phyloP scores from a whole-genome alignment of 1,140 invertebrate species.

The Heliconius hermathena region DNA sequence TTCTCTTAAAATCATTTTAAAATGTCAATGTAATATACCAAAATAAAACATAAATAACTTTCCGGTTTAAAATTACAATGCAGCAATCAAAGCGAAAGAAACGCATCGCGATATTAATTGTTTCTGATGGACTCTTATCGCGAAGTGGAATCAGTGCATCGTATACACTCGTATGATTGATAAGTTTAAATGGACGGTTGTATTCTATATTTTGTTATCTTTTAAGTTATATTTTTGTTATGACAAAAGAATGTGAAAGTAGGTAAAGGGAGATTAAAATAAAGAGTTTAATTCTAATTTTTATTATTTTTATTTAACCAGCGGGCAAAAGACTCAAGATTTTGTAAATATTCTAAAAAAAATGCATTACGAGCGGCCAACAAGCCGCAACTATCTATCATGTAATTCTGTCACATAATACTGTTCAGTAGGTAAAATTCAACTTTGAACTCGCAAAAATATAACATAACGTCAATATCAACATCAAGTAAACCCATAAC shows the following conservation, averaged over 20 bases:
- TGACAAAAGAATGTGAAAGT: background rate
- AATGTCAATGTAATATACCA: background rate
- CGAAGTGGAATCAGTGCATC: conserved; percentile 32
- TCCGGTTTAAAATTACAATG: conserved; percentile 20
- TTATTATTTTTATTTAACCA: background rate
- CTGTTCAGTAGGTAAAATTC: too few relatives aligned
- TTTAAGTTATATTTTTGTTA: background rate
- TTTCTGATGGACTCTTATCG: conserved; percentile 40
- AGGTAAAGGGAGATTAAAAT: background rate
- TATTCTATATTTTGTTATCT: background rate
- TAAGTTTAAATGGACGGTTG: conserved; percentile 9
- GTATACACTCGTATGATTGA: conserved; percentile 19
- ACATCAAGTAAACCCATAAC: too few relatives aligned
- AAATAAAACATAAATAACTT: conserved; percentile 7
- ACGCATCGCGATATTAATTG: conserved; percentile 44
- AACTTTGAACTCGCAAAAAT: too few relatives aligned
- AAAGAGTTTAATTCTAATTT: background rate
- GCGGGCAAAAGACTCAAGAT: too few relatives aligned
- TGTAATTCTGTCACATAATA: too few relatives aligned
- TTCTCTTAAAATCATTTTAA: background rate
- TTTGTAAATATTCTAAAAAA: too few relatives aligned
- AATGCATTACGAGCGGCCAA: too few relatives aligned
- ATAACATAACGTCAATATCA: too few relatives aligned
- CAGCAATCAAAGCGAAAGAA: conserved; percentile 30
- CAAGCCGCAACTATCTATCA: too few relatives aligned